Evolutionary conservation across 2,888 invertebrate genomes (phyloP), one percentile per base, ranked within the genome.

Genomic region (Ichneumon xanthorius): DNA sequence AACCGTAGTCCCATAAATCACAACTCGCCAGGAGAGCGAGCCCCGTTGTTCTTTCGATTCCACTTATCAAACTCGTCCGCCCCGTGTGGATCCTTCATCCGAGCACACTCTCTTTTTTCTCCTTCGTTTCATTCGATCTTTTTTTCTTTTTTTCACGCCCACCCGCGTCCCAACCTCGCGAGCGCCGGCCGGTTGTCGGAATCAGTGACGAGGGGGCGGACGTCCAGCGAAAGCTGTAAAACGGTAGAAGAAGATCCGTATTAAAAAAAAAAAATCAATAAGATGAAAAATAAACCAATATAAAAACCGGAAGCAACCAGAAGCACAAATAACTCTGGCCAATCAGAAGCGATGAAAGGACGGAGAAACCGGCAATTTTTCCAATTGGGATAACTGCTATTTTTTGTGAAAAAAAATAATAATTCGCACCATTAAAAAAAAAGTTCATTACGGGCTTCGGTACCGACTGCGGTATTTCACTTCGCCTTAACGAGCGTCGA

Each of bases 31-130:
- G 80, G 84, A 87, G 79, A 78, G 58, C 65, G 58, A 65, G 50
- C 72, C 68, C 67, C 71, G 84, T 84, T 86, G 86, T 87, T 82
- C 84, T 82, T 82, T 82, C 71, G 82, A 77, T 87, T 86, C 86
- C 86, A 87, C 86, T 86, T 82, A 87, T 87, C 87, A 87, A 86
- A 84, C 81, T 78, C 86, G 75, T 73, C 70, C 72, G 78, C 40
- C 68, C 72, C 80, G 82, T 30, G 78, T 61, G 71, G 79, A 80
- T 71, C 50, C 71, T 71, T 63, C 55, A 30, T n/a, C 40, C 48
- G 37, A 33, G 61, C 68, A 40, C 53, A 53, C 45, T 33, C 58
- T 70, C 68, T 71, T 80, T 80, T 73, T 73, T 58, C 70, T 75
- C 73, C 30, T 68, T 67, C 61, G 65, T 72, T 75, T 61, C 40